Base-by-base conservation (phyloP, 2,888 invertebrate species). In the Crioceris asparagi region DNA sequence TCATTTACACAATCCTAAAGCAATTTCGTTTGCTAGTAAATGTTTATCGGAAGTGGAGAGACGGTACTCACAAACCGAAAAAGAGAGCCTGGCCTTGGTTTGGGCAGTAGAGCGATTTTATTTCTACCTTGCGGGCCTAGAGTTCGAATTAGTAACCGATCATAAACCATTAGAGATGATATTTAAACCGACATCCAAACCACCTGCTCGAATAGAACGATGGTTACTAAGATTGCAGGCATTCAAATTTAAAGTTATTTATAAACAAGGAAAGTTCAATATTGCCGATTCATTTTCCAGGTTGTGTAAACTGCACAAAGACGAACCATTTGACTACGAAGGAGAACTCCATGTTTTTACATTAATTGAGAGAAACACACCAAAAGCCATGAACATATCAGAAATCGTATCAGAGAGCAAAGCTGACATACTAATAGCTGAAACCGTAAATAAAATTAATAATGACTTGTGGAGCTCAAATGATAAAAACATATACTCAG, bases 31-130 rank as follows among this genome's bases (percentile, higher is more conserved):
- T 35, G 53, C 46, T 25, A 51, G 45, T 38, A 50, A 49, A 41
- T 48, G 50, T 33, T 39, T 55, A 12, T 41, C 50, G 11, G 35
- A 36, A 2, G 33, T 39, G 4, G 52, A 53, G 40, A 23, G 40
- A 15, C 29, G 51, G 16, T 56, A 60, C 45, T 66, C 51, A 3
- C 56, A 60, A 43, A 54, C 55, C 1, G 60, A 59, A 42, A 54
- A 54, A 35, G 56, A 59, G 46, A 61, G 59, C 15, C 48, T 64
- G 10, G 55, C 56, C 8, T 42, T 65, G 4, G 51, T 65, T 8
- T 67, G 54, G 49, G 61, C 55, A 3, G 56, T 63, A 7, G 56
- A 60, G 38, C 51, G 55, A 39, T 68, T 65, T 46, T 52, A 61
- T 38, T 48, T 53, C 21, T 67, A 61, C 43, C 32, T 67, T 3